Percentiles rank a stretch among this genome's conserved stretches.
Conservation (phyloP, 1,140 invertebrate species). For the Rhagoletis pomonella region DNA sequence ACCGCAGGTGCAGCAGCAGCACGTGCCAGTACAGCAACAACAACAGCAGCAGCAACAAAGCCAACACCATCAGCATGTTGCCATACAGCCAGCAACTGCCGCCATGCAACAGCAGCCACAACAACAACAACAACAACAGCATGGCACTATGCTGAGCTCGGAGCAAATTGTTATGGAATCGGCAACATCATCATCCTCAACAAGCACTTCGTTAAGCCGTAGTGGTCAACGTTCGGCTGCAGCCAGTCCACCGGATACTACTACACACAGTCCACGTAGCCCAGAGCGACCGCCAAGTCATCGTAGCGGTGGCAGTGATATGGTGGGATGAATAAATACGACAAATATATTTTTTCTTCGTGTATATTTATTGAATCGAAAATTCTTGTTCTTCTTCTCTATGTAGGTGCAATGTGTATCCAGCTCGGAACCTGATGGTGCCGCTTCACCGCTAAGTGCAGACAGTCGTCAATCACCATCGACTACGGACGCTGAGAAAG, state of each 20-base stretch:
- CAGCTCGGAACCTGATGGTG: conserved; percentile 85
- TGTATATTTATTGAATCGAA: neutral
- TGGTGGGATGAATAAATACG: conserved; percentile 61
- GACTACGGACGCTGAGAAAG: conserved; percentile 69
- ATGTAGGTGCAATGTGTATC: conserved; percentile 88
- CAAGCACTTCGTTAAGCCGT: conserved; percentile 54
- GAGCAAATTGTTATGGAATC: conserved; percentile 55
- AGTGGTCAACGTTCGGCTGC: conserved; percentile 71
- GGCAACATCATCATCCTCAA: conserved; percentile 39
- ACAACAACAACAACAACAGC: conserved; percentile 51
- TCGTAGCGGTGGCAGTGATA: conserved; percentile 72
- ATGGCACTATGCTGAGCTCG: conserved; percentile 14
- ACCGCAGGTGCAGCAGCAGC: conserved; percentile 69
- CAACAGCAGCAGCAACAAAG: conserved; percentile 64
- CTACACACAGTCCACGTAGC: conserved; percentile 82
- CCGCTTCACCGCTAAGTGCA: conserved; percentile 73
- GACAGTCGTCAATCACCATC: conserved; percentile 72
- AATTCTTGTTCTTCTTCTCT: neutral
- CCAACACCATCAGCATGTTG: conserved; percentile 75
- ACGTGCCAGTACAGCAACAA: conserved; percentile 45
- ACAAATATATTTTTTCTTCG: neutral
- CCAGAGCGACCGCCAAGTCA: conserved; percentile 71
- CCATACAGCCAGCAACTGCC: conserved; percentile 9
- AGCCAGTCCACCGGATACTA: conserved; percentile 83
- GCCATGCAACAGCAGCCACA: conserved; percentile 73